Base-by-base conservation (phyloP, 1,140 invertebrate genomes). In the Copidosoma floridanum region DNA sequence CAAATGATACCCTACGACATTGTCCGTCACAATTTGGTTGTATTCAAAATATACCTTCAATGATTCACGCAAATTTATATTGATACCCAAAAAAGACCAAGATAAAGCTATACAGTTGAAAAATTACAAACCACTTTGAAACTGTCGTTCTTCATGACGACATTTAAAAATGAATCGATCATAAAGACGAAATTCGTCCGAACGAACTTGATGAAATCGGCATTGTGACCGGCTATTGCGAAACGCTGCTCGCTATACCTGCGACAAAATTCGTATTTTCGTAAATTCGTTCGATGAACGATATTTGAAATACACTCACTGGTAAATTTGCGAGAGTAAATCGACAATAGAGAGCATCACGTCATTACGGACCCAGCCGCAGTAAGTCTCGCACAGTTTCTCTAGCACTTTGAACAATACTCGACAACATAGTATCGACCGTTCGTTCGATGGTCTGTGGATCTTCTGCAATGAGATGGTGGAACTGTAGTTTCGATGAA, bases 391-490 rank as follows among this genome's bases (percentile, higher is more conserved):
- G 37, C 54, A 72, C 21, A 79, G 62, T 66, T 67, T 74, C 37
- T 69, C 62, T 14, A 79, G 64, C 52, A 74, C 69, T 64, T 72
- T 74, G 14, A 79, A 55, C 6, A 75, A 64, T n/a, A 71, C 14
- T 40, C 61, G 63, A 5, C 64, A 38, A 40, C 68, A 73, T 38
- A 63, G 57, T 37, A 75, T 48, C 2, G 40, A 65, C 32, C 66
- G 67, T 44, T 75, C 73, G 27, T 68, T 68, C 1, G 62, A 40
- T 18, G 55, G 67, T 10, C 58, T 21, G 0, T 60, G 37, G 12
- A 58, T 52, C 3, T 67, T 55, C 74, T 76, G 53, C 20, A 50
- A 56, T 50, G 48, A 59, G 24, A 21, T n/a, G n/a, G 23, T 37
- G 10, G 14, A 41, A 23, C n/a, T 46, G 16, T 23, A 6, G n/a